phyloP scores from a whole-genome alignment of 2,797 vertebrate genomes.

The Tympanoctomys barrerae region DNA sequence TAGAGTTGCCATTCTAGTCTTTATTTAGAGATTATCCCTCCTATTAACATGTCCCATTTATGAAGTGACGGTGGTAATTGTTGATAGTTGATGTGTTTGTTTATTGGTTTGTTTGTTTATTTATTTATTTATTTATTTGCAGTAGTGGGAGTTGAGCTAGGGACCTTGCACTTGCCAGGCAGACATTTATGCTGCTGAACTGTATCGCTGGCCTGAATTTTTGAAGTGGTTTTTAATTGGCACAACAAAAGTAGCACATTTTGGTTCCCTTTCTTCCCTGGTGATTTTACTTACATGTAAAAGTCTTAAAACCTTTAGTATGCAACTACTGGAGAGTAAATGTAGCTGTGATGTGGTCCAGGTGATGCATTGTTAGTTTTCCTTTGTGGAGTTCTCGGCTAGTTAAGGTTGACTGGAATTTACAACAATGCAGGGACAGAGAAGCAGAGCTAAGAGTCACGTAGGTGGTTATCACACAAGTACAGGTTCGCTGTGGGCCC shows the following conservation, averaged over 20 bases:
- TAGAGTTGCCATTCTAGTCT: background rate
- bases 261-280: background rate
- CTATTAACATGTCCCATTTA: background rate
- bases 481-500: background rate
- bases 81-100: background rate
- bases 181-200: too few relatives aligned
- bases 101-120: too few relatives aligned
- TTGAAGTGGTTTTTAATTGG: background rate
- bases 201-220: too few relatives aligned
- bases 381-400: background rate
- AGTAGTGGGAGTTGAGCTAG: too few relatives aligned
- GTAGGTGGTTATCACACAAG: background rate
- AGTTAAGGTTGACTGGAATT: background rate
- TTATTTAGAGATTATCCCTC: slow-evolving; percentile 7
- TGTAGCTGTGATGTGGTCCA: background rate
- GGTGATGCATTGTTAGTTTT: background rate
- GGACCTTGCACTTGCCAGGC: too few relatives aligned
- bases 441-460: background rate
- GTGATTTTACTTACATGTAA: background rate
- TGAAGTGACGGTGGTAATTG: background rate
- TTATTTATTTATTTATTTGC: too few relatives aligned
- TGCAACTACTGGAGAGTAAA: background rate
- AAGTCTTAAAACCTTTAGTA: background rate
- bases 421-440: background rate
- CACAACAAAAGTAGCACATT: background rate